Base-by-base conservation (phyloP, 2,797 vertebrate genomes). In the Sus cebifrons region DNA sequence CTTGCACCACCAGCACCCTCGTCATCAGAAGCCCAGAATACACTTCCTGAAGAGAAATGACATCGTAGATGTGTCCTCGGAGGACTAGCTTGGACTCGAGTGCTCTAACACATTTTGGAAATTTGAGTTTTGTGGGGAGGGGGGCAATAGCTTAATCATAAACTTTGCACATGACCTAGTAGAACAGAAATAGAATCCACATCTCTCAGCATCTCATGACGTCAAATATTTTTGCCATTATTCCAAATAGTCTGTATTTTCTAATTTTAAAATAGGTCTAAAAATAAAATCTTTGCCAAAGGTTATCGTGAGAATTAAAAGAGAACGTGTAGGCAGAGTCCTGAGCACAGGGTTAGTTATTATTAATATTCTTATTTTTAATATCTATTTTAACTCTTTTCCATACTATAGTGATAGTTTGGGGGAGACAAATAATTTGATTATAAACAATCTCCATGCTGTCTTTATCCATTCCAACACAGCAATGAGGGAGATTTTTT, bases 181-280 rank as follows among this genome's bases (percentile, higher is more conserved):
- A 18, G 23, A 81, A 40, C 32, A 85, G 79, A 93, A 81, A 40
- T 79, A 88, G 15, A 36, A 29, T 81, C 44, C 40, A 7, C 4
- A 36, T 32, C 20, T 89, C 71, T 81, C 21, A 18, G n/a, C 13
- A 1, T 73, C 32, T 82, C 9, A 44, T n/a, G 27, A n/a, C 29
- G 77, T 89, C 40, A 93, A 52, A 56, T 86, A 58, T 79, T 20
- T 64, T 89, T 92, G 17, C 25, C 21, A 16, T 58, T 71, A 75
- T 92, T 95, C 54, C 71, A 75, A 86, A 78, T 49, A 89, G 65
- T 79, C 4, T 83, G 32, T 44, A 52, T 89, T 95, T 91, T 79
- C 20, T 73, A 29, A 58, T 83, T 77, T 92, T 86, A 74, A 64
- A 95, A 56, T n/a, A 36, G 6, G 2, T 68, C 16, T 36, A 44